phyloP scores from a whole-genome alignment of 2,888 invertebrate genomes.

The Hirtodrosophila duncani region DNA sequence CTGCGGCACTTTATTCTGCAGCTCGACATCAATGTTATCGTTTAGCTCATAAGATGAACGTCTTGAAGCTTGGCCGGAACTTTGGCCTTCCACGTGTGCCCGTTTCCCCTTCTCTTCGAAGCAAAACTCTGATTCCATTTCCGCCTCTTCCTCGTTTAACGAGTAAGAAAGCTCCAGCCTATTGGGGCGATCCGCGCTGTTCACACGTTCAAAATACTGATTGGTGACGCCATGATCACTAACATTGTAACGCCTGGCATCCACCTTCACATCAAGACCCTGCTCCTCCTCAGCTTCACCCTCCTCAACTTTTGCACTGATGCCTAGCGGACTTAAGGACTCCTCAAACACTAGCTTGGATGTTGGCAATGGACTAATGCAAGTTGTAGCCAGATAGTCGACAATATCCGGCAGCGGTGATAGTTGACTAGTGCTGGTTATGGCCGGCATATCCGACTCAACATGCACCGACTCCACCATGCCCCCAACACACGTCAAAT shows the following conservation, averaged over 20 bases:
- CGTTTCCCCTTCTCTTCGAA: slow-evolving; percentile 29
- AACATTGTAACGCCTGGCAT: slow-evolving; percentile 60
- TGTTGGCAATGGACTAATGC: slow-evolving; percentile 65
- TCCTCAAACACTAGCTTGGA: slow-evolving; percentile 53
- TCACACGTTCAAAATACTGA: slow-evolving; percentile 77
- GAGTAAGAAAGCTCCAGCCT: slow-evolving; percentile 74
- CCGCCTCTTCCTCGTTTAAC: slow-evolving; percentile 62
- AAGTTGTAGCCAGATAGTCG: slow-evolving; percentile 46
- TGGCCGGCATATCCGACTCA: slow-evolving; percentile 31
- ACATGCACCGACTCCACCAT: slow-evolving; percentile 38
- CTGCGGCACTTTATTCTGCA: slow-evolving; percentile 10
- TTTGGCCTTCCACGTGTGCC: slow-evolving; percentile 21
- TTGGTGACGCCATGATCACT: slow-evolving; percentile 77
- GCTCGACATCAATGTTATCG: background rate
- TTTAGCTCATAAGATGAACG: background rate
- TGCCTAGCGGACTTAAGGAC: slow-evolving; percentile 49
- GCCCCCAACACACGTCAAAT: slow-evolving; percentile 32
- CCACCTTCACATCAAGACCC: slow-evolving; percentile 14
- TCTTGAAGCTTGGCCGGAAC: slow-evolving; percentile 10
- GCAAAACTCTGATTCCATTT: background rate
- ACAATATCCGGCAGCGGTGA: slow-evolving; percentile 69
- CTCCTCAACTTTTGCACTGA: background rate
- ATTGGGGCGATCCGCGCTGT: slow-evolving; percentile 76
- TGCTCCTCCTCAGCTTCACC: slow-evolving; percentile 13
- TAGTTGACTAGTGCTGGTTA: slow-evolving; percentile 68